Conservation (phyloP, 2,888 invertebrate genomes). For the Macrostomum cliftonense region DNA sequence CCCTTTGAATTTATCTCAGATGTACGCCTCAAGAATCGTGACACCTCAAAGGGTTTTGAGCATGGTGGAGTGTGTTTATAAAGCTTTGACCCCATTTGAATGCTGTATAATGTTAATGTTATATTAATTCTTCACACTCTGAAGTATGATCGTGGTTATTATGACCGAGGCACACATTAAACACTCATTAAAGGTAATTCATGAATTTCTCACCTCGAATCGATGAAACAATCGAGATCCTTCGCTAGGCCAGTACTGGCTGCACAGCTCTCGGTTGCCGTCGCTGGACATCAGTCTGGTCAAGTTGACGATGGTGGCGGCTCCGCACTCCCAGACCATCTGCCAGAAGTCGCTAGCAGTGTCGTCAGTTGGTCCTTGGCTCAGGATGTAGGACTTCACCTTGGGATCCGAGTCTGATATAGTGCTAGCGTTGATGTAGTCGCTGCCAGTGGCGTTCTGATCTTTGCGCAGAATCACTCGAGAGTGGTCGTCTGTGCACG, state of each 20-base stretch:
- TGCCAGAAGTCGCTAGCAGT: conserved; percentile 93
- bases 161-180: too few relatives aligned
- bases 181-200: too few relatives aligned
- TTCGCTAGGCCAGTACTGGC: conserved; percentile 97
- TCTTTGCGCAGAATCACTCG: conserved; percentile 64
- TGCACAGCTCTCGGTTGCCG: conserved; percentile 65
- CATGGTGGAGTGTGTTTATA: too few relatives aligned
- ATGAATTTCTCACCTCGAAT: conserved; percentile 82
- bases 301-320: conserved; percentile 51
- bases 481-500: conserved; percentile 59
- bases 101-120: too few relatives aligned
- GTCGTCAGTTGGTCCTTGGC: conserved; percentile 75
- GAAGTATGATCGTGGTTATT: too few relatives aligned
- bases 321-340: conserved; percentile 92
- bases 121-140: too few relatives aligned
- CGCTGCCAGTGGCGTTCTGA: conserved; percentile 66
- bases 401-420: conserved; percentile 96
- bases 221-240: conserved; percentile 91
- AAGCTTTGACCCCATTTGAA: too few relatives aligned
- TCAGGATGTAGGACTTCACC: conserved; percentile 88
- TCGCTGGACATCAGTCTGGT: conserved; percentile 69
- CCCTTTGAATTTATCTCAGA: too few relatives aligned
- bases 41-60: too few relatives aligned
- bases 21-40: too few relatives aligned
- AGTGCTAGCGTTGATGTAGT: conserved; percentile 91